Evolutionary conservation across 2,113 vertebrate genomes (phyloP), one percentile per base, ranked within the genome.

Genomic region (Hippocampus abdominalis): DNA sequence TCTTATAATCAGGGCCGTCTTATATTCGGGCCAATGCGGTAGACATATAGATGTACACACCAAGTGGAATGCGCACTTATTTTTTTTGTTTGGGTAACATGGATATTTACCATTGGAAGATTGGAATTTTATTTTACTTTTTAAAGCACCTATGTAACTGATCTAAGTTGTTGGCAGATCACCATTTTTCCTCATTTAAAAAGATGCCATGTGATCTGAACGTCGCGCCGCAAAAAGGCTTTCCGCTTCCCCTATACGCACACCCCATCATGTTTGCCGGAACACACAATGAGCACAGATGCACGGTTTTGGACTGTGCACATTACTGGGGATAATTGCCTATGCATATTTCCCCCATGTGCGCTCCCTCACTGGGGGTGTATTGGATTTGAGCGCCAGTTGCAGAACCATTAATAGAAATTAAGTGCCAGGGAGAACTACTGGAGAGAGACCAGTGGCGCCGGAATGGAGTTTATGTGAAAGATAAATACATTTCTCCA

Each of bases 351-450:
- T 91, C 77, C 84, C 88, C 78, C 21, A 69, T 87, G 87, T 85
- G 61, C 84, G 59, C 84, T 84, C 78, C 78, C 78, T 54, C 66
- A 83, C 81, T 71, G 80, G 69, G 83, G 29, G 66, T 73, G 72
- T 78, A 90, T 89, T 88, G 84, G 86, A 88, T 87, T 88, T 54
- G 54, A 86, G 86, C 77, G 77, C 76, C 86, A 85, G 88, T 91
- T 88, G 88, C 86, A 85, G 80, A 87, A 89, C 84, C 89, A 92
- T 92, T 92, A 93, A 93, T 92, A 92, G 90, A 93, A 90, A 92
- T 92, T 91, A 92, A 92, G 84, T 87, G 88, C 83, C 83, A 78
- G 87, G 68, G 64, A 89, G 84, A 89, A 86, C 84, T 84, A 89
- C 84, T 88, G 88, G 78, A 90, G 90, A 82, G 86, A 89, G 86